Percentiles rank a stretch among this genome's conserved stretches.
phyloP scores from a whole-genome alignment of 30 jellyfish, hydroid and myxozoan genomes.

The Nemopilema nomurai region DNA sequence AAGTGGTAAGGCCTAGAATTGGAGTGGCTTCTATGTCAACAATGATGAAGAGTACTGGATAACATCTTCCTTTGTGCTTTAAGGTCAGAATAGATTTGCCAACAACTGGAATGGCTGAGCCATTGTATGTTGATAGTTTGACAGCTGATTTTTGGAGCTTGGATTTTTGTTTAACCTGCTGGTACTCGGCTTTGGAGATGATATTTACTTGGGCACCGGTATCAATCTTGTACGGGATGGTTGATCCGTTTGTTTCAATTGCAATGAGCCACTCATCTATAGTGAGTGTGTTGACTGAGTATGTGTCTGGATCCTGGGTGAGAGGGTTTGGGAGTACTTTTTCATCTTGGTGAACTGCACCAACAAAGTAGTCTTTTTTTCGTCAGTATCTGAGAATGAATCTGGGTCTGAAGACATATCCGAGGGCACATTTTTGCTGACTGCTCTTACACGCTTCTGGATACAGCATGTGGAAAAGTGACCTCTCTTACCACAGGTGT shows the following conservation, averaged over 20 bases:
- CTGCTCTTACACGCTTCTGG: conserved; percentile 40
- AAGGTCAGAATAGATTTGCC: conserved; percentile 25
- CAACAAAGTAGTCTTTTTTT: conserved; percentile 41
- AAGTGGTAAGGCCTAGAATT: conserved; percentile 54
- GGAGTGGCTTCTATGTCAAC: conserved; percentile 44
- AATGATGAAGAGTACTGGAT: conserved; percentile 38
- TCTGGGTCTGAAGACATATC: conserved; percentile 15
- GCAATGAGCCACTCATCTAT: conserved; percentile 40
- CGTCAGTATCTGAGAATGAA: conserved; percentile 31
- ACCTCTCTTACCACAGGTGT: conserved; percentile 49
- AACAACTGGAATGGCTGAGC: conserved; percentile 41
- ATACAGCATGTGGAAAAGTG: conserved; percentile 51
- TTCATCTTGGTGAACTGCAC: conserved; percentile 32
- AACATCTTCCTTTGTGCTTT: conserved; percentile 27
- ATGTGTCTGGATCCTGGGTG: conserved; percentile 15
- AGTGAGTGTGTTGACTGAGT: conserved; percentile 33
- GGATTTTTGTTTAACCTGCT: conserved; percentile 30
- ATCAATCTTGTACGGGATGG: conserved; percentile 45
- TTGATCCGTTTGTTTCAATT: conserved; percentile 26
- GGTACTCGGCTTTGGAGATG: conserved; percentile 29
- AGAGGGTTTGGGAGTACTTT: conserved; percentile 16
- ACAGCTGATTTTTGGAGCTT: conserved; percentile 42
- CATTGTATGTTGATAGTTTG: conserved; percentile 46
- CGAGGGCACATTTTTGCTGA: conserved; percentile 14
- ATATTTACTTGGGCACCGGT: conserved; percentile 59